These are phyloP conservation scores for Etheostoma spectabile DNA, from an alignment of 2,113 vertebrate species.

Conservation along the genomic window DNA sequence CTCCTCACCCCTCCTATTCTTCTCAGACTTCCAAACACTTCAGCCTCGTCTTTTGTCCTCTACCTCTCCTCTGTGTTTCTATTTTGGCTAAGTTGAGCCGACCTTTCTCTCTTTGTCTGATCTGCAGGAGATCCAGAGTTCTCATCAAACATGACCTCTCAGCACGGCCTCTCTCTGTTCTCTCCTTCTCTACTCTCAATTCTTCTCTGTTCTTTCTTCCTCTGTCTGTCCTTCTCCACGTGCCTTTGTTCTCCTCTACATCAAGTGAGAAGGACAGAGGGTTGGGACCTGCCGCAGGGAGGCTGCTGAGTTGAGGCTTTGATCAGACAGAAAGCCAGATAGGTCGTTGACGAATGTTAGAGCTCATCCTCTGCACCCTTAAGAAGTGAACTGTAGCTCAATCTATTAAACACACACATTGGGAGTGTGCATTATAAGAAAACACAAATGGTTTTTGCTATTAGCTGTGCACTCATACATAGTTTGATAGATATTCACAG, in stretches of 20 bases:
- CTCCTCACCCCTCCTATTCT: slow-evolving; percentile 6
- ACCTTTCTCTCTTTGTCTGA: slow-evolving; percentile 62
- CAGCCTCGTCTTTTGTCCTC: slow-evolving; percentile 63
- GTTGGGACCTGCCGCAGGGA: slow-evolving; percentile 73
- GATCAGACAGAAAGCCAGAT: slow-evolving; percentile 72
- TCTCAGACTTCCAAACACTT: slow-evolving; percentile 33
- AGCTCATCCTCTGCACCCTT: slow-evolving; percentile 63
- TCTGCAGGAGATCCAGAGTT: slow-evolving; percentile 65
- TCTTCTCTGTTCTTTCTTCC: slow-evolving; percentile 58
- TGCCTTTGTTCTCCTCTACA: slow-evolving; percentile 76
- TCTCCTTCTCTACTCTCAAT: slow-evolving; percentile 50
- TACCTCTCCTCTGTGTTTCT: slow-evolving; percentile 43
- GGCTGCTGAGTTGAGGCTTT: slow-evolving; percentile 74
- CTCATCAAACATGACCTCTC: slow-evolving; percentile 76
- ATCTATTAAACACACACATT: slow-evolving; percentile 62
- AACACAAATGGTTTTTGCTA: slow-evolving; percentile 24
- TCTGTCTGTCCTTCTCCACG: slow-evolving; percentile 67
- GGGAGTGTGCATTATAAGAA: slow-evolving; percentile 16
- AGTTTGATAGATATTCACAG: slow-evolving; percentile 7
- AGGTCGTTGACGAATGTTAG: slow-evolving; percentile 72
- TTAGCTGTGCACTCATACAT: background rate
- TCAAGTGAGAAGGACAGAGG: slow-evolving; percentile 66
- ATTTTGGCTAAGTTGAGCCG: slow-evolving; percentile 54
- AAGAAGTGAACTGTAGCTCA: slow-evolving; percentile 69
- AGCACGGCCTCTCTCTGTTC: slow-evolving; percentile 56